Conservation (phyloP, 2,113 vertebrate species). For the Antennarius striatus region DNA sequence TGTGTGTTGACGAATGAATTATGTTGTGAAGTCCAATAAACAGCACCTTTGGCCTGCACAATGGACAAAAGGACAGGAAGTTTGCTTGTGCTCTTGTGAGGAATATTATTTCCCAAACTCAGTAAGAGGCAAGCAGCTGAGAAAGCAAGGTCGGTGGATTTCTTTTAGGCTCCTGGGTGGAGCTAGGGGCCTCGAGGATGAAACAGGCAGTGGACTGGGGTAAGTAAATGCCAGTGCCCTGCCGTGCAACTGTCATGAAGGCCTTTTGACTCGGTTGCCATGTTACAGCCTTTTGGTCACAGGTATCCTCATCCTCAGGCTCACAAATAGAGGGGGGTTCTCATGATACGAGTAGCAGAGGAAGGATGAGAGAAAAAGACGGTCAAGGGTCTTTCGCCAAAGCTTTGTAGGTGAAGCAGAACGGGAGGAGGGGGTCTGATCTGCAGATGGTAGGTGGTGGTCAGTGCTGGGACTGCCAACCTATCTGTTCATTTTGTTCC, state of each 20-base stretch:
- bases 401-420: slow-evolving; percentile 24
- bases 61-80: slow-evolving; percentile 67
- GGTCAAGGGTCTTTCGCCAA: slow-evolving; percentile 32
- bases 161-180: slow-evolving; percentile 63
- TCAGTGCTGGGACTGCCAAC: slow-evolving; percentile 42
- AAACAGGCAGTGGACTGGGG: slow-evolving; percentile 53
- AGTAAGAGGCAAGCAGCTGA: slow-evolving; percentile 69
- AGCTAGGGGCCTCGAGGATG: slow-evolving; percentile 55
- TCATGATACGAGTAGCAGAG: slow-evolving; percentile 30
- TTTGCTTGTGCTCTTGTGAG: slow-evolving; percentile 54
- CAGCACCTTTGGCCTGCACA: slow-evolving; percentile 53
- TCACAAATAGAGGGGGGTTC: slow-evolving; percentile 39
- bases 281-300: slow-evolving; percentile 69
- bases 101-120: slow-evolving; percentile 62
- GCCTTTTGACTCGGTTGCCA: slow-evolving; percentile 77
- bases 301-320: slow-evolving; percentile 71
- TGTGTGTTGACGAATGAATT: slow-evolving; percentile 44
- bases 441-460: slow-evolving; percentile 47
- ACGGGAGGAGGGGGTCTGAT: slow-evolving; percentile 2
- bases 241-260: slow-evolving; percentile 62
- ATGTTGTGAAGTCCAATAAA: slow-evolving; percentile 59
- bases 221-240: slow-evolving; percentile 77
- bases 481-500: slow-evolving; percentile 50
- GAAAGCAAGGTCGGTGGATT: slow-evolving; percentile 68
- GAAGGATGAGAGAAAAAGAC: slow-evolving; percentile 22